A percentile compares a stretch with the other conserved stretches of the same genome.
These are phyloP conservation scores for Liposcelis brunnea DNA, from an alignment of 2,888 invertebrate species.

Conservation along the genomic window DNA sequence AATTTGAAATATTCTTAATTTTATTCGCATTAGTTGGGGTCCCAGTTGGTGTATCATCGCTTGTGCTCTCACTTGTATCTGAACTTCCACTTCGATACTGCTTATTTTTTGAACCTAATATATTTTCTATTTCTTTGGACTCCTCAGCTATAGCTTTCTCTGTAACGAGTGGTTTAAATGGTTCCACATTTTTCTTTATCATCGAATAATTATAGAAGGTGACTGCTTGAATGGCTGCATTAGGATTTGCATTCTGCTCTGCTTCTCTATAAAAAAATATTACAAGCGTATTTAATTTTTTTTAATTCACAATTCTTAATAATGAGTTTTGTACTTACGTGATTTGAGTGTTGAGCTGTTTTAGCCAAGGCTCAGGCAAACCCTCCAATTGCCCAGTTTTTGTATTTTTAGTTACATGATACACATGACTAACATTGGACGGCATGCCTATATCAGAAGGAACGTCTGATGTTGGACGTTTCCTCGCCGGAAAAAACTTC, in stretches of 20 bases:
- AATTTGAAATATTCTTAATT: too few relatives aligned
- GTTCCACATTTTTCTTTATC: constrained; percentile 2
- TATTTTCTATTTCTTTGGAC: constrained; percentile 4
- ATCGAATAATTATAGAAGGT: background rate
- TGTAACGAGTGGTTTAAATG: constrained; percentile 1
- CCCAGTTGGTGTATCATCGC: too few relatives aligned
- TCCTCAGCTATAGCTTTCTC: constrained; percentile 4
- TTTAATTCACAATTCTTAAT: background rate
- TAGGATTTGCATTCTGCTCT: constrained; percentile 2
- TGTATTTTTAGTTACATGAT: constrained; percentile 4
- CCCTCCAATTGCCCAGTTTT: constrained; percentile 5
- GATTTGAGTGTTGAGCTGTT: constrained; percentile 1
- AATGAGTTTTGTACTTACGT: background rate
- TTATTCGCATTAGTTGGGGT: too few relatives aligned
- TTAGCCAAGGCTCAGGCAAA: constrained; percentile 4
- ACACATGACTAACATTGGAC: background rate
- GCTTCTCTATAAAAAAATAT: constrained; percentile 1
- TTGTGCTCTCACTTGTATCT: too few relatives aligned
- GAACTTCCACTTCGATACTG: too few relatives aligned
- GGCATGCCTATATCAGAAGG: constrained; percentile 5
- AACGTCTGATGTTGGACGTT: background rate
- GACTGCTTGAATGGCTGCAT: background rate
- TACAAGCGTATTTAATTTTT: background rate
- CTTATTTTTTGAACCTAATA: too few relatives aligned
- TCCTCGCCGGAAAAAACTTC: background rate